phyloP scores from a whole-genome alignment of 1,140 invertebrate genomes.

The Andrena cerasifolii region DNA sequence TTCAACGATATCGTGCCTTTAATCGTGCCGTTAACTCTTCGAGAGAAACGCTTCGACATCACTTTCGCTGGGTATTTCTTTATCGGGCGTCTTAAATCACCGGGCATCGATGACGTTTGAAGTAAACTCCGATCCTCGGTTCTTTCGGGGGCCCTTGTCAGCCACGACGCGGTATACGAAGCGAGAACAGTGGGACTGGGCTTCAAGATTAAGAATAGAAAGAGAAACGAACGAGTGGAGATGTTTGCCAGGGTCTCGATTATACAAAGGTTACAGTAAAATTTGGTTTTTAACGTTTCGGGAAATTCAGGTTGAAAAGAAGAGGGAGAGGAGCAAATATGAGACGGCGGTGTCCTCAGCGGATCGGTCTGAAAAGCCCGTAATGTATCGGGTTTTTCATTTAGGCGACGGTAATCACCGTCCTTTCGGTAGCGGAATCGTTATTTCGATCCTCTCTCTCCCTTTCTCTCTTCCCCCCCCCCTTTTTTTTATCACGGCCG shows the following conservation, averaged over 20 bases:
- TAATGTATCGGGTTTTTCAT: slow-evolving; percentile 63
- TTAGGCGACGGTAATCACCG: slow-evolving; percentile 59
- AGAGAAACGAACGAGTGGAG: too few relatives aligned
- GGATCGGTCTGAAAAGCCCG: slow-evolving; percentile 14
- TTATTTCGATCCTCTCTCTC: slow-evolving; percentile 42
- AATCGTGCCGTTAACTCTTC: slow-evolving; percentile 1
- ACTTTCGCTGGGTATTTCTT: slow-evolving; percentile 1
- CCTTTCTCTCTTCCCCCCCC: neutral
- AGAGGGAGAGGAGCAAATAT: neutral
- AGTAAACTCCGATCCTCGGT: neutral
- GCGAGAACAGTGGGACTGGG: too few relatives aligned
- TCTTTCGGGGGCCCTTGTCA: too few relatives aligned
- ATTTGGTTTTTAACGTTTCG: too few relatives aligned
- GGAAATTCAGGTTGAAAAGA: neutral
- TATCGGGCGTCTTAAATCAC: neutral
- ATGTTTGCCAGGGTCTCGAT: too few relatives aligned
- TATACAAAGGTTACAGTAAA: too few relatives aligned
- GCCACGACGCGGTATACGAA: too few relatives aligned
- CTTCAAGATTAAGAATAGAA: too few relatives aligned
- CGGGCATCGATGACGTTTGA: neutral
- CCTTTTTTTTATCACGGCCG: slow-evolving; percentile 50
- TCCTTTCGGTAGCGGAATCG: slow-evolving; percentile 47
- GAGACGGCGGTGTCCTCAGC: slow-evolving; percentile 20
- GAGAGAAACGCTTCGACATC: neutral
- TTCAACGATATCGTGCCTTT: slow-evolving; percentile 23